Percentiles rank a stretch among this genome's conserved stretches.
Conservation (phyloP, 2,888 invertebrate species). For the Xanthorhoe designata region DNA sequence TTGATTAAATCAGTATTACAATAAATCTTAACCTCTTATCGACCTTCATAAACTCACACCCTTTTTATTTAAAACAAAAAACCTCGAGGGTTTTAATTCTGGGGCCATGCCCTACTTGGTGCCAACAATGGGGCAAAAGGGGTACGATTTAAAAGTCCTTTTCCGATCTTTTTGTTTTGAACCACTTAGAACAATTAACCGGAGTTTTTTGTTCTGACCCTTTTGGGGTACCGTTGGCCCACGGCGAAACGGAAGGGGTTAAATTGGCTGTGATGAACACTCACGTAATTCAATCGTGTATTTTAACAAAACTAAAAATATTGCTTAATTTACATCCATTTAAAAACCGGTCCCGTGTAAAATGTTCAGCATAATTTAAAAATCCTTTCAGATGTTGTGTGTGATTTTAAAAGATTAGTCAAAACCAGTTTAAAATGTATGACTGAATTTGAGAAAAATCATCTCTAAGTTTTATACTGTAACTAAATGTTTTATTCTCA, state of each 20-base stretch:
- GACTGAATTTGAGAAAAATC: no score
- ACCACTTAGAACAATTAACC: constrained; percentile 74
- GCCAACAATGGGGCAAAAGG: constrained; percentile 51
- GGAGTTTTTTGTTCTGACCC: constrained; percentile 50
- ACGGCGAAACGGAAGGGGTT: constrained; percentile 19
- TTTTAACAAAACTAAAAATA: no score
- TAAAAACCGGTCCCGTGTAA: no score
- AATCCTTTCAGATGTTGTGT: no score
- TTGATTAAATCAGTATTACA: constrained; percentile 21
- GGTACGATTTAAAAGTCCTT: constrained; percentile 54
- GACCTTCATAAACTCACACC: constrained; percentile 27
- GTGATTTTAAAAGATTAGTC: no score
- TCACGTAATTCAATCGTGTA: constrained; percentile 28
- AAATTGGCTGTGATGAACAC: constrained; percentile 23
- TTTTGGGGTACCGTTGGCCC: constrained; percentile 30
- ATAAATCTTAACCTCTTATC: constrained; percentile 23
- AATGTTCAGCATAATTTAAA: no score
- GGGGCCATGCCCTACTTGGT: constrained; percentile 53
- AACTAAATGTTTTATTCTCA: background rate
- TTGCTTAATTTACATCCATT: no score
- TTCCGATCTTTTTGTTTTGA: constrained; percentile 60
- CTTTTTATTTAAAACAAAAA: constrained; percentile 11
- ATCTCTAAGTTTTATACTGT: no score
- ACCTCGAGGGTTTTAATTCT: constrained; percentile 44
- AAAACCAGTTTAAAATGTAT: no score